Evolutionary conservation across 2,113 vertebrate genomes (phyloP).

Genomic region (Acrocephalus arundinaceus): DNA sequence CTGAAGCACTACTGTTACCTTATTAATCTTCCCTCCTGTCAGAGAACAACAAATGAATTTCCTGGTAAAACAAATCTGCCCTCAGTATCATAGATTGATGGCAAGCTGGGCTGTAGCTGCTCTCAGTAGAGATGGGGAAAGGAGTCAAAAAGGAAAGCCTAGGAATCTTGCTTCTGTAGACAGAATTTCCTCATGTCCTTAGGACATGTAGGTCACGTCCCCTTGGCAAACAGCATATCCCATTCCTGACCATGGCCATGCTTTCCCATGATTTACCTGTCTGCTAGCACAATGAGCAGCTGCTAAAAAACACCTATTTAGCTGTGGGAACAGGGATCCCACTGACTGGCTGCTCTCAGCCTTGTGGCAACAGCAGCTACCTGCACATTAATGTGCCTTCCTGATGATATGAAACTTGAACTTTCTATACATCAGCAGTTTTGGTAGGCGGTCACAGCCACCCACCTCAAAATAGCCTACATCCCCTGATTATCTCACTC

Average conservation of each 20-base stretch:
- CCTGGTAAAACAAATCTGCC: background rate
- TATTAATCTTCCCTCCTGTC: background rate
- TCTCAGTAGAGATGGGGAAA: background rate
- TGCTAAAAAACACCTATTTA: background rate
- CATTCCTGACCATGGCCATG: background rate
- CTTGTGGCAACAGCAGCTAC: background rate
- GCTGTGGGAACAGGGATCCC: background rate
- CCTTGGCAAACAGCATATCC: background rate
- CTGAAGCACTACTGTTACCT: background rate
- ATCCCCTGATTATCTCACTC: background rate
- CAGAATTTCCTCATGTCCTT: background rate
- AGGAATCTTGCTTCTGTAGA: background rate
- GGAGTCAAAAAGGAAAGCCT: background rate
- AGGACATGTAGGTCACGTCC: fast-evolving
- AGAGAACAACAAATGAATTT: background rate
- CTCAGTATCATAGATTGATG: fast-evolving
- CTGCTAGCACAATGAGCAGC: background rate
- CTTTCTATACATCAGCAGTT: background rate
- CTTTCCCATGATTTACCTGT: background rate
- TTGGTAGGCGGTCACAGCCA: background rate
- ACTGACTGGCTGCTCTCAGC: background rate
- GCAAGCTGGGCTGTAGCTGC: background rate
- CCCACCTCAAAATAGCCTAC: background rate
- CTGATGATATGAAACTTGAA: background rate
- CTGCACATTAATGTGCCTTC: background rate